A percentile compares a stretch with the other conserved stretches of the same genome.
Evolutionary conservation across 2,113 vertebrate genomes (phyloP).

Genomic region (Pyrgilauda ruficollis): DNA sequence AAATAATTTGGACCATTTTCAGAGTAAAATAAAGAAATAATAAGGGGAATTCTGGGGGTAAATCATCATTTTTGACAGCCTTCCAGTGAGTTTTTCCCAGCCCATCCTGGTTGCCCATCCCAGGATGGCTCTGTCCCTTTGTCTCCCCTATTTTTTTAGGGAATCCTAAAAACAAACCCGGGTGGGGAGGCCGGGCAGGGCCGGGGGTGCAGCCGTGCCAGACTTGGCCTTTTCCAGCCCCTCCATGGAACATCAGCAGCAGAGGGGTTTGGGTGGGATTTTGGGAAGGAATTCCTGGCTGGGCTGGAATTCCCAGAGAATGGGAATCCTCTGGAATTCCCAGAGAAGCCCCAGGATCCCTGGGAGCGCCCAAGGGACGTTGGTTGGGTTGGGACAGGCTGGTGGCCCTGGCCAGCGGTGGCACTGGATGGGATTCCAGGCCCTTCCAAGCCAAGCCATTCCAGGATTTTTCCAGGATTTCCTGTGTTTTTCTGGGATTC

Average conservation of each 20-base stretch:
- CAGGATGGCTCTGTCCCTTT: not conserved
- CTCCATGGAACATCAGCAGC: accelerated
- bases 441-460: not conserved
- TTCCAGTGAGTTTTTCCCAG: accelerated
- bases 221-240: accelerated
- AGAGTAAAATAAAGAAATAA: too few relatives aligned
- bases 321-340: not conserved
- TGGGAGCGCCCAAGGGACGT: not conserved
- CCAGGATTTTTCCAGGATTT: not conserved
- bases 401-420: too few relatives aligned
- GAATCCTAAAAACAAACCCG: accelerated
- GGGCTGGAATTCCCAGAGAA: not conserved
- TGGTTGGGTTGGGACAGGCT: not conserved
- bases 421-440: not conserved
- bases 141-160: not conserved
- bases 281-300: not conserved
- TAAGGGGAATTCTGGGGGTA: too few relatives aligned
- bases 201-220: not conserved
- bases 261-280: not conserved
- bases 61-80: not conserved
- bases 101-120: accelerated
- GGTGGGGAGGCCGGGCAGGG: accelerated
- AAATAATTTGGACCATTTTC: accelerated
- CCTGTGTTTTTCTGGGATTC: not conserved
- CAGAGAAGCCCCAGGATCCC: not conserved